Evolutionary conservation across 2,113 vertebrate genomes (phyloP).

Genomic region (Picathartes gymnocephalus): DNA sequence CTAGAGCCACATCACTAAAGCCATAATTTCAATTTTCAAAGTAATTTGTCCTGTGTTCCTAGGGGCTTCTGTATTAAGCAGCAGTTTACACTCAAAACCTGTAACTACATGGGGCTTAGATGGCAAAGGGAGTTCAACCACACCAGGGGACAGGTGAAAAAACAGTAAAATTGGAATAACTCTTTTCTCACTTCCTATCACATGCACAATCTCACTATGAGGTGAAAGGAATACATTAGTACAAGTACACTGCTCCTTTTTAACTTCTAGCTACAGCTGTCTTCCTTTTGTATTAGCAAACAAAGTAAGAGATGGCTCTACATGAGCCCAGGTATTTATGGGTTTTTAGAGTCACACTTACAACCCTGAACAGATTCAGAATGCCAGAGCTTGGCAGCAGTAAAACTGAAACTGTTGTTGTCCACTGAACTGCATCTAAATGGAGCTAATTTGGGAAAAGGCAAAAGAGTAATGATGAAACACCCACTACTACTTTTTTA

Average conservation of each 20-base stretch:
- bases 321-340: fast-evolving
- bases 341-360: neutral
- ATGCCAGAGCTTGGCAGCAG: neutral
- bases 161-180: fast-evolving
- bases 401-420: neutral
- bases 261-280: neutral
- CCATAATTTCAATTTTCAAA: neutral
- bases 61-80: neutral
- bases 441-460: neutral
- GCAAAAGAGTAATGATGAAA: neutral
- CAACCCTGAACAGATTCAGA: neutral
- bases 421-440: neutral
- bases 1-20: neutral
- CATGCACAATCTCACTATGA: neutral
- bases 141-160: fast-evolving
- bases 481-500: neutral
- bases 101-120: fast-evolving
- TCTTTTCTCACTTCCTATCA: neutral
- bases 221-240: neutral
- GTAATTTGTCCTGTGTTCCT: neutral
- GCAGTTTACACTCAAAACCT: neutral
- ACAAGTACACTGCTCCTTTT: neutral
- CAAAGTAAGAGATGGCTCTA: neutral
- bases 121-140: neutral
- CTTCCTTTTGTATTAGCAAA: neutral